A percentile compares a stretch with the other conserved stretches of the same genome.
These are phyloP conservation scores for Xenotilapia flavipinnis DNA, from an alignment of 2,113 vertebrate species.

Conservation along the genomic window DNA sequence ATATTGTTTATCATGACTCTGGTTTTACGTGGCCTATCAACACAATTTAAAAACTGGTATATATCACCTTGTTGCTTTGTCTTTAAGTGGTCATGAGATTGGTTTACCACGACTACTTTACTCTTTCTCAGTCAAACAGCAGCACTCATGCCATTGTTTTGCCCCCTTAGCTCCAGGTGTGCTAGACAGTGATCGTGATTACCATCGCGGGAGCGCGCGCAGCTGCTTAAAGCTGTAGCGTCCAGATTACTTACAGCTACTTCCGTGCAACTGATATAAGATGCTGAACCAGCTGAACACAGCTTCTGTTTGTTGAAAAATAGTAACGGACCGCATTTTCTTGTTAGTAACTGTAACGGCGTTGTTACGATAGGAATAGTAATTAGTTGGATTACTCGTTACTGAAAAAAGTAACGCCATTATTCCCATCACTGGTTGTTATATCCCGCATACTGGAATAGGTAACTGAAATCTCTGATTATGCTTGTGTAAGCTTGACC, in stretches of 20 bases:
- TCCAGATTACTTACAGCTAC: not conserved
- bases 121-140: not conserved
- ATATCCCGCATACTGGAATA: not conserved
- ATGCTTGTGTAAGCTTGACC: not conserved
- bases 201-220: fast-evolving
- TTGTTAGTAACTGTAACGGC: not conserved
- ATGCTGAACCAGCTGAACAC: not conserved
- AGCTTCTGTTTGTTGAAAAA: not conserved
- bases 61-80: too few species aligned
- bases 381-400: not conserved
- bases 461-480: not conserved
- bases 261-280: not conserved
- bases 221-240: not conserved
- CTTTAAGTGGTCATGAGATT: fast-evolving
- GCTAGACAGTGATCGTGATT: not conserved
- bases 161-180: not conserved
- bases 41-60: too few species aligned
- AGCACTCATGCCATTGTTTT: not conserved
- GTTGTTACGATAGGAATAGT: fast-evolving
- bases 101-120: too few species aligned
- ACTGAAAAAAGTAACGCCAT: not conserved
- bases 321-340: not conserved
- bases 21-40: too few species aligned
- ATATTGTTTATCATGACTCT: not conserved
- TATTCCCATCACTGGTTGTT: not conserved